phyloP scores from a whole-genome alignment of 2,888 invertebrate species.

The Microplitis deprimator region DNA sequence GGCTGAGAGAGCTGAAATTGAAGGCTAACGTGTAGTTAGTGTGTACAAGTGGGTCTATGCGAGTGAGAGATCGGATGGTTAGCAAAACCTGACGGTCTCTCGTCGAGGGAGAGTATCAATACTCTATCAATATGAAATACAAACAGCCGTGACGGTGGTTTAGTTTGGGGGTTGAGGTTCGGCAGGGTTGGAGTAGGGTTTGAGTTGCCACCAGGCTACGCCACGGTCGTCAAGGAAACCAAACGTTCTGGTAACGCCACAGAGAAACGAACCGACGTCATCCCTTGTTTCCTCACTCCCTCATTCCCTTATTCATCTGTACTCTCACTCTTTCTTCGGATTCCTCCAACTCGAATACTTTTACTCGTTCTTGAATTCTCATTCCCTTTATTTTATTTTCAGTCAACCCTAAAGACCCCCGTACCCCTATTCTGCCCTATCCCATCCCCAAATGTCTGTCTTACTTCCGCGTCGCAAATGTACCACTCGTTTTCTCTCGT shows the following conservation, averaged over 20 bases:
- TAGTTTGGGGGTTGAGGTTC: slow-evolving; percentile 30
- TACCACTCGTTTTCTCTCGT: slow-evolving; percentile 39
- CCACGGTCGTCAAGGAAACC: slow-evolving; percentile 67
- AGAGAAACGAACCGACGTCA: slow-evolving; percentile 37
- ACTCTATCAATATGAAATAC: slow-evolving; percentile 71
- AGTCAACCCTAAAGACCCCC: not conserved
- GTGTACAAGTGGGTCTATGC: not conserved
- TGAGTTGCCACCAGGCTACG: slow-evolving; percentile 14
- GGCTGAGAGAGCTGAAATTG: slow-evolving; percentile 16
- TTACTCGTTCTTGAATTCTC: slow-evolving; percentile 41
- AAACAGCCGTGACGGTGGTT: slow-evolving; percentile 60
- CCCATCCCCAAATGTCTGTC: slow-evolving; percentile 19
- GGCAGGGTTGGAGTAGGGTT: not conserved
- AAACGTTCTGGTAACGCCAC: slow-evolving; percentile 34
- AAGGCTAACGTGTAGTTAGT: not conserved
- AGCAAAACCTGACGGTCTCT: slow-evolving; percentile 40
- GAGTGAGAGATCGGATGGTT: slow-evolving; percentile 40
- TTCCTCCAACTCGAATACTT: slow-evolving; percentile 31
- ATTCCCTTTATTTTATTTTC: slow-evolving; percentile 45
- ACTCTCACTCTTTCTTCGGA: not conserved
- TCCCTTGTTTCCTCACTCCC: slow-evolving; percentile 33
- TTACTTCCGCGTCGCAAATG: slow-evolving; percentile 42
- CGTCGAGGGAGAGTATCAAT: slow-evolving; percentile 62
- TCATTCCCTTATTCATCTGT: slow-evolving; percentile 33
- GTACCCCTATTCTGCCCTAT: slow-evolving; percentile 13